phyloP scores from a whole-genome alignment of 1,140 invertebrate genomes.

The Tachypleus tridentatus region DNA sequence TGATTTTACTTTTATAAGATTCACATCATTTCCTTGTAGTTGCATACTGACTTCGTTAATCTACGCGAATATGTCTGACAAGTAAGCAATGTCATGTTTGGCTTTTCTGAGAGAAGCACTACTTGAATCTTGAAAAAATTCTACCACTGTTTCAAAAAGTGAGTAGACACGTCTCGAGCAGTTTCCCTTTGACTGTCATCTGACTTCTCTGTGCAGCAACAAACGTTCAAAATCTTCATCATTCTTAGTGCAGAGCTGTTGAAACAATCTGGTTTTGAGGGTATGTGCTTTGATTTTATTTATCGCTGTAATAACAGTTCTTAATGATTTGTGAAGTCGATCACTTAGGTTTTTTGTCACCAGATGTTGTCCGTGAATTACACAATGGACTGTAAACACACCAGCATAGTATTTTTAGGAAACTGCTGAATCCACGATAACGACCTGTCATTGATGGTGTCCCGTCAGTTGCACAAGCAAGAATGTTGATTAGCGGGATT shows the following conservation, averaged over 20 bases:
- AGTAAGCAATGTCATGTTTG: constrained; percentile 18
- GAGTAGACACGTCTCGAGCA: constrained; percentile 10
- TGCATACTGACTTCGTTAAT: constrained; percentile 21
- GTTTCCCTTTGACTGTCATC: constrained; percentile 20
- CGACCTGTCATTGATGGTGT: constrained; percentile 26
- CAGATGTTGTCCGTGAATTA: constrained; percentile 20
- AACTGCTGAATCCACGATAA: constrained; percentile 25
- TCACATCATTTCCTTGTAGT: constrained; percentile 19
- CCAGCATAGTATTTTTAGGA: constrained; percentile 25
- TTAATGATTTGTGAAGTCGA: constrained; percentile 18
- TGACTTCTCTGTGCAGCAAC: constrained; percentile 10
- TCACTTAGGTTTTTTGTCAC: constrained; percentile 19
- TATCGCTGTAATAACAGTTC: constrained; percentile 18
- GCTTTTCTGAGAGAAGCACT: constrained; percentile 15
- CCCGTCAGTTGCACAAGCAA: constrained; percentile 29
- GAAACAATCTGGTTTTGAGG: constrained; percentile 20
- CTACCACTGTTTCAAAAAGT: no score
- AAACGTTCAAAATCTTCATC: constrained; percentile 23
- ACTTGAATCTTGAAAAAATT: constrained; percentile 16
- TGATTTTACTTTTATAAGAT: constrained; percentile 19
- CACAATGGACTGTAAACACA: constrained; percentile 19
- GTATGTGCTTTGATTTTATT: constrained; percentile 16
- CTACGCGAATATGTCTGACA: constrained; percentile 19
- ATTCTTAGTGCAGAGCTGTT: constrained; percentile 18
- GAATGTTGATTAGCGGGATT: constrained; percentile 29